Percentiles rank a stretch among this genome's conserved stretches.
These are phyloP conservation scores for Hetaerina titia DNA, from an alignment of 2,888 invertebrate genomes.

Conservation along the genomic window DNA sequence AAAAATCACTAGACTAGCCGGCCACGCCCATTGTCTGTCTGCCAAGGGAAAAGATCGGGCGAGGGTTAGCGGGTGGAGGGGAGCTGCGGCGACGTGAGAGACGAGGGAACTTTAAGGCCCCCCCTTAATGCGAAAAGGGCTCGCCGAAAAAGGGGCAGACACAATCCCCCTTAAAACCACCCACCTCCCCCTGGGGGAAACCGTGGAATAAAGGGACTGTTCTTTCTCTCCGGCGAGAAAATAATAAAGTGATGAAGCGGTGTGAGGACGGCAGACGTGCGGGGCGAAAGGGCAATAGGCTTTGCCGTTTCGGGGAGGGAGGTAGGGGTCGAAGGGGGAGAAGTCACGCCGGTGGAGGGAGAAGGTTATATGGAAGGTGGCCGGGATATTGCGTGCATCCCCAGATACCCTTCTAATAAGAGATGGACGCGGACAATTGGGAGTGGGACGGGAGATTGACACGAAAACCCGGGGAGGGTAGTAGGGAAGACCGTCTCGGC, in stretches of 20 bases:
- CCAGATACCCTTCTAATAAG: background rate
- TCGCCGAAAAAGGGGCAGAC: conserved; percentile 4
- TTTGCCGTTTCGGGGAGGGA: background rate
- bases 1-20: background rate
- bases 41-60: background rate
- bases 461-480: background rate
- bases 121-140: conserved; percentile 19
- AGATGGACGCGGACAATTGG: background rate
- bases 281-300: background rate
- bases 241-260: conserved; percentile 3
- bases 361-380: background rate
- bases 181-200: background rate
- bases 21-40: conserved; percentile 27
- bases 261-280: background rate
- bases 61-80: background rate
- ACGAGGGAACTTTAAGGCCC: background rate
- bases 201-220: background rate
- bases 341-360: background rate
- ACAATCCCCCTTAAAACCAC: background rate
- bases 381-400: background rate
- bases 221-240: background rate
- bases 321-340: background rate
- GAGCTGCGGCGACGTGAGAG: background rate
- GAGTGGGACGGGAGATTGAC: background rate
- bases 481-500: background rate